These are phyloP conservation scores for Peromyscus aztecus DNA, from an alignment of 2,797 vertebrate species.

Conservation along the genomic window DNA sequence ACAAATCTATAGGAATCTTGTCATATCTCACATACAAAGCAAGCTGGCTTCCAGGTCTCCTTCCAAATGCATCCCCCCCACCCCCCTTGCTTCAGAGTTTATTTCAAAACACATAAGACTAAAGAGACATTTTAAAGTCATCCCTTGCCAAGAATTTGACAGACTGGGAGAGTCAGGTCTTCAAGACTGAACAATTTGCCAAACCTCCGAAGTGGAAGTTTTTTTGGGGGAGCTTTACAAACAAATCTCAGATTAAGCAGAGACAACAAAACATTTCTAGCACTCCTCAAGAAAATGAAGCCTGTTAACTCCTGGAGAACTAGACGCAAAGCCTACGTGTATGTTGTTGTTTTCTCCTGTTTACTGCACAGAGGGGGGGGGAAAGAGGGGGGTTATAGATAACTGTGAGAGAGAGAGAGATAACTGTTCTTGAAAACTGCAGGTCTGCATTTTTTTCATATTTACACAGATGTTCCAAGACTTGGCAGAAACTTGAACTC, in stretches of 20 bases:
- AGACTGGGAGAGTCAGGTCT: slow-evolving; percentile 1
- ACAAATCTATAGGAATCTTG: slow-evolving; percentile 71
- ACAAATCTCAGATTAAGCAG: slow-evolving; percentile 57
- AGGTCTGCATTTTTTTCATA: neutral
- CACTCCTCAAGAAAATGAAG: slow-evolving; percentile 7
- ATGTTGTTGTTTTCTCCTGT: slow-evolving; percentile 6
- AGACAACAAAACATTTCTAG: slow-evolving; percentile 29
- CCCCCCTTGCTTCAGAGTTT: neutral
- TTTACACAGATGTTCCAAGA: neutral
- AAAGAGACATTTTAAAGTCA: slow-evolving; percentile 65
- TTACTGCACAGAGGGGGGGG: accelerated
- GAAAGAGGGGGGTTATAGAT: no score
- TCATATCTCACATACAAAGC: slow-evolving; percentile 66
- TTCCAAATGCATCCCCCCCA: slow-evolving; percentile 43
- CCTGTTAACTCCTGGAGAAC: slow-evolving; percentile 34
- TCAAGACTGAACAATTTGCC: slow-evolving; percentile 35
- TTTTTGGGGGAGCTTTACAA: slow-evolving; percentile 40
- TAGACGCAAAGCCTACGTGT: neutral
- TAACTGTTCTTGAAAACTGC: slow-evolving; percentile 7
- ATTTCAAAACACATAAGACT: slow-evolving; percentile 68
- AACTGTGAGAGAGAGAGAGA: no score
- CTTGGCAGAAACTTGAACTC: neutral
- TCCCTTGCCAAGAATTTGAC: slow-evolving; percentile 43
- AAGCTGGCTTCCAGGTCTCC: slow-evolving; percentile 34
- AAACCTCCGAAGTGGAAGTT: neutral